Base-by-base conservation (phyloP, 2,888 invertebrate species). In the Ormyrus labotus region DNA sequence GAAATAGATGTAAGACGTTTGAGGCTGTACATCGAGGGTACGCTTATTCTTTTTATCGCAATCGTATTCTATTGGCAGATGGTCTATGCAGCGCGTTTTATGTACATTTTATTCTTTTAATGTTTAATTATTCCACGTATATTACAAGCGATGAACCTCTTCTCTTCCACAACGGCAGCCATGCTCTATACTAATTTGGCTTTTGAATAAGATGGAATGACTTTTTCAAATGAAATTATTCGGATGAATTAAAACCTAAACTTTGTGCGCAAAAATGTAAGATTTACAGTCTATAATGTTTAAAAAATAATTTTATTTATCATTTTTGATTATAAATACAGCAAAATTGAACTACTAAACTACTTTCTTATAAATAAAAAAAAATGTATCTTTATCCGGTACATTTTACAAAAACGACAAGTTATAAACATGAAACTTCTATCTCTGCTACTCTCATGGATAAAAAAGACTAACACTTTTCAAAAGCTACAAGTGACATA, bases 81-180 rank as follows among this genome's bases (percentile, higher is more conserved):
- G 53, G 51, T 11, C 13, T 57, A 58, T 64, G 53, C 51, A 13
- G 19, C 57, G 61, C 61, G 65, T 70, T 57, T 74, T 74, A 13
- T 34, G 34, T 50, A 50, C n/a, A 0, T 50, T 65, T 78, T 69
- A 61, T 63, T 55, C 19, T 47, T 50, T 68, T 61, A 45, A 45
- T 48, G n/a, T 70, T 72, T 13, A 72, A 51, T 61, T 10, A 72
- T 65, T 19, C 60, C 19, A 7, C 19, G 11, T 19, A 51, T 69
- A 48, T 65, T 60, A 70, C n/a, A 70, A 72, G 58, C n/a, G 65
- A 48, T 78, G 67, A 45, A 13, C 45, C 78, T 69, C 64, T 70
- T 81, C 65, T 69, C 55, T 13, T 73, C 63, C 73, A 65, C 11
- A 61, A 81, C 70, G 73, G 76, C 81, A 78, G 73, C 74, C 76